Evolutionary conservation across 2,113 vertebrate species (phyloP), one percentile per base, ranked within the genome.

Genomic region (Paratilapia polleni): DNA sequence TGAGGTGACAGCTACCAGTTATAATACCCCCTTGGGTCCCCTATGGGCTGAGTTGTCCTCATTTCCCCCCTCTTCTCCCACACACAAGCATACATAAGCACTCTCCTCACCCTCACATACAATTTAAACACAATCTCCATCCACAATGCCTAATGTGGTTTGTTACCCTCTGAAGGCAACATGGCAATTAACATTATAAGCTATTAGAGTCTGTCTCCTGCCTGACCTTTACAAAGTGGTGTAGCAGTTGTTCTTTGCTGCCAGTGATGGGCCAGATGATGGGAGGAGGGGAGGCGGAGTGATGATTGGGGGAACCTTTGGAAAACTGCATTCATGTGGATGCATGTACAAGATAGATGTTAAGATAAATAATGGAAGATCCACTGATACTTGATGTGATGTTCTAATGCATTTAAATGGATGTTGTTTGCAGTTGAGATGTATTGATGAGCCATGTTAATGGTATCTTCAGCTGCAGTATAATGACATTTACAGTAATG

Each of bases 171-270:
- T 80, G 24, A 82, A 81, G 89, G 64, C 82, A 31, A 52, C 38
- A 28, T 54, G 6, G 83, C 87, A 84, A 83, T 92, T 89, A 87
- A 41, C 87, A 92, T 94, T 66, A 92, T 54, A 58, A 77, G 76
- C 84, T 77, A 85, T 94, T 88, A 87, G 89, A 54, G 41, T 31
- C n/a, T 66, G 8, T 70, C 85, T 78, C 73, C 80, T 78, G 80
- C 47, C 52, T 87, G 89, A 93, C 91, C 93, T 92, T 93, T 95
- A 26, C 74, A 61, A 70, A 81, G 84, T 28, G 28, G 20, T 68
- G 80, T 2, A 81, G 60, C 63, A 52, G 86, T 77, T 63, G 56
- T 60, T 83, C 83, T 87, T 86, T 14, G 76, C 77, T 83, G 81
- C 80, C 47, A 75, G 86, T 84, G 36, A 85, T 62, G 43, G 87